Base-by-base conservation (phyloP, 2,113 vertebrate species). In the Triplophysa dalaica region DNA sequence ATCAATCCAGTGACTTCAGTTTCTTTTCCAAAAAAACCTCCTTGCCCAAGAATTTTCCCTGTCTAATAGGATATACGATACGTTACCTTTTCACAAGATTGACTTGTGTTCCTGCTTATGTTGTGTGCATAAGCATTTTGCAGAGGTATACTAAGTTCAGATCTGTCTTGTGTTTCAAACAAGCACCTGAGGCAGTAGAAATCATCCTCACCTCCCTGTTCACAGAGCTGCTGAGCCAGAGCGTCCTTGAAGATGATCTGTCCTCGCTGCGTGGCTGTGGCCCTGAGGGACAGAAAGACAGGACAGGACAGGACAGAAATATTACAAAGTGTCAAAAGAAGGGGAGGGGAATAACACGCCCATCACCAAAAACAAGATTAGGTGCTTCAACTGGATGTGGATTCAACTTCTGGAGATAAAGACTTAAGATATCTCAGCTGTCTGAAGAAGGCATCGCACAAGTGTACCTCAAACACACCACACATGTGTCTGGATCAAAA, bases 221-320 rank as follows among this genome's bases (percentile, higher is more conserved):
- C 97, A 90, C 98, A 99, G 72, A 99, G 90, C 85, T 99, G 98
- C 86, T 98, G 97, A 84, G 96, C 98, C 92, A 98, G 92, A 75
- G 97, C 95, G 91, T 99, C 98, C 93, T 99, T 99, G 93, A 99
- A 99, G 90, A 99, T 94, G 87, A 99, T 95, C 93, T 99, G 97
- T 88, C 97, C 98, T 81, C 94, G 93, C 58, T 97, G 94, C 72
- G 96, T 98, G 77, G 98, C 97, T 70, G 98, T 99, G 68, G 96
- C 98, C 94, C 97, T 98, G 87, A 90, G 75, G 80, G 19, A 83
- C n/a, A 79, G 17, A 77, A 65, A 84, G 29, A 80, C 19, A 78
- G 8, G 76, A 21, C n/a, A n/a, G n/a, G n/a, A 33, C n/a, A 24
- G 54, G 9, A 61, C 61, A 64, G 33, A 86, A 21, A 75, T 65